phyloP scores from a whole-genome alignment of 1,140 invertebrate genomes.

The Druon quercuslanigerum region DNA sequence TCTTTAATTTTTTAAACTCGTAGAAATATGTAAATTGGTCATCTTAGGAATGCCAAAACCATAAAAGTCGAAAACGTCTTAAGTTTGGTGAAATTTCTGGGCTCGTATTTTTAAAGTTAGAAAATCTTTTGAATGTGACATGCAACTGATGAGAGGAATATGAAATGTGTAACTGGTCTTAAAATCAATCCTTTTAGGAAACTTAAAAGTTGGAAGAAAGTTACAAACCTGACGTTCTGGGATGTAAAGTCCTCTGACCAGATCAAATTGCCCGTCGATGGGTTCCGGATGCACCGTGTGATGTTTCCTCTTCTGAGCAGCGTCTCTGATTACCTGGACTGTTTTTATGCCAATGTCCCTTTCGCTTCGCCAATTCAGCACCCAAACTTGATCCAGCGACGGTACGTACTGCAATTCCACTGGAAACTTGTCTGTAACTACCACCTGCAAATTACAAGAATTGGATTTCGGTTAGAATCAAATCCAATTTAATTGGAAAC shows the following conservation, averaged over 20 bases:
- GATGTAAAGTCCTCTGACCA: conserved; percentile 84
- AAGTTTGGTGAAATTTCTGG: too few species aligned
- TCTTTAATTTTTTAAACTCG: too few species aligned
- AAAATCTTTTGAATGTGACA: too few species aligned
- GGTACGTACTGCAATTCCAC: conserved; percentile 85
- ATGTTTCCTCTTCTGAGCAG: conserved; percentile 85
- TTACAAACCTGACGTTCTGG: conserved; percentile 77
- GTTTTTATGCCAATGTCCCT: conserved; percentile 82
- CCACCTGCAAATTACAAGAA: conserved; percentile 74
- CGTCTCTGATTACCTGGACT: conserved; percentile 86
- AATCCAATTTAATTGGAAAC: too few species aligned
- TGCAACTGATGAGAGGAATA: too few species aligned
- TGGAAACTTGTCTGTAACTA: conserved; percentile 85
- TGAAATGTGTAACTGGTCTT: neutral
- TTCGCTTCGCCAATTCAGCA: conserved; percentile 83
- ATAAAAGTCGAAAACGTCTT: too few species aligned
- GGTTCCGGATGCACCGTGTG: conserved; percentile 88
- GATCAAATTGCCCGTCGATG: conserved; percentile 87
- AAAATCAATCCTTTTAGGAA: neutral
- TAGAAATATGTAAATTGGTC: too few species aligned
- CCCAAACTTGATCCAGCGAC: conserved; percentile 87
- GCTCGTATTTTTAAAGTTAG: too few species aligned
- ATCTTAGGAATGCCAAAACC: too few species aligned
- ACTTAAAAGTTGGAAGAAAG: neutral
- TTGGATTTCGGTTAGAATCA: too few species aligned